Base-by-base conservation (phyloP, 1,140 invertebrate genomes). In the Atopsyche davidsoni region DNA sequence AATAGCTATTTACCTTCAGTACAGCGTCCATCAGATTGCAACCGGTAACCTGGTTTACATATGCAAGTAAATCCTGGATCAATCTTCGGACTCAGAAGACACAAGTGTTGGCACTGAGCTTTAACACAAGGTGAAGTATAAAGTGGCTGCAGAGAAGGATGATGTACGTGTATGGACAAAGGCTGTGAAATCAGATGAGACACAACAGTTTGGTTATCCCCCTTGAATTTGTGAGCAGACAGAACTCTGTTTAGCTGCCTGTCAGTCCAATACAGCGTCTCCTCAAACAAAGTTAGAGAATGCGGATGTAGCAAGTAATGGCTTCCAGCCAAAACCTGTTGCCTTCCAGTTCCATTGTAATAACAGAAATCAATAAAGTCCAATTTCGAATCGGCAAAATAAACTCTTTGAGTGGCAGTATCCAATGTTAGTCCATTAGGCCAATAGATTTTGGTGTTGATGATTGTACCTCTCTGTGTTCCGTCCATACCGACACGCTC, bases 301-400 rank as follows among this genome's bases (percentile, higher is more conserved):
- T 98, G 95, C 0, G 96, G 95, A 75, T 98, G 96, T 0, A 96
- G 69, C 0, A 97, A 69, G 62, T 97, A 97, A 65, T 96, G 88
- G 49, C 87, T 91, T 13, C 84, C 83, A 4, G 89, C 83, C 18
- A 95, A 65, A 0, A 93, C 89, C 72, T 96, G 91, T 48, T 89
- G 85, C 21, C 94, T 72, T 3, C 88, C 87, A 0, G 80, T 83
- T 13, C 96, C 96, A 62, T 98, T 91, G 68, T 99, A 99, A 59
- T 96, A 87, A 62, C 94, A 97, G 63, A 95, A 98, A 65, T 98
- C 96, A 38, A 99, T 99, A 57, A 95, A 98, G 64, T 99, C 96
- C 10, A 99, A 67, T 64, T 98, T 96, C 0, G 91, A 95, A 69
- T 99, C 96, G 4, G 94, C 94, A 68, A 99, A 99, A 65, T 99